Base-by-base conservation (phyloP, 2,888 invertebrate species). In the Drosophila nr. medialis region DNA sequence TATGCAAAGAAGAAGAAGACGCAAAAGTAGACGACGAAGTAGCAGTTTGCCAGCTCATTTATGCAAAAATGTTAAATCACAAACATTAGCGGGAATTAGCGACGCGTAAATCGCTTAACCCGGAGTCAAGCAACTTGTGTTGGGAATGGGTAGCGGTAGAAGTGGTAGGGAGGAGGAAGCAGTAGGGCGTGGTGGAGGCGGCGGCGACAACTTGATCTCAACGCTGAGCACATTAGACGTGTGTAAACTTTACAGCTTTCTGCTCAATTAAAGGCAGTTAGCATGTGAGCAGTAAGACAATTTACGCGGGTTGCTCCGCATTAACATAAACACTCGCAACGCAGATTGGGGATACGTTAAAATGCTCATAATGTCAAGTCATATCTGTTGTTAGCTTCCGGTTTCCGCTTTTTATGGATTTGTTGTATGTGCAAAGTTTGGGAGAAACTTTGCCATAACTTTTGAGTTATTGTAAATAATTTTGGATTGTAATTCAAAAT, bases 1-100 rank as follows among this genome's bases (percentile, higher is more conserved):
- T n/a, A 29, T 8, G 49, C 30, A 42, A 56, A 56, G 11, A 45
- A 48, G 68, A 38, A 51, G 50, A 59, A 59, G 48, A 21, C 8
- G 4, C 45, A 4, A 11, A 50, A n/a, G 38, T 21, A n/a, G 38
- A 2, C 34, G 68, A n/a, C 36, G 60, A 53, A 27, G 59, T 24
- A 18, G 63, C 45, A 27, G 34, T 55, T 62, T 55, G 49, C 40
- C 80, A 79, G 80, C 71, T 74, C 83, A 77, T 77, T 82, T 78
- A 77, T 85, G 86, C 83, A 83, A 79, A 79, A 81, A 89, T 87
- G 77, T 83, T 72, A 83, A 83, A 83, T 80, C 80, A 75, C 86
- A 83, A 90, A 87, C 90, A 87, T 90, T 87, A 90, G 85, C 84
- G 89, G 77, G 83, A 90, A 87, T 87, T 87, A 90, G 90, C 89